These are phyloP conservation scores for Molossus alvarezi DNA, from an alignment of 2,797 vertebrate genomes.

Conservation along the genomic window DNA sequence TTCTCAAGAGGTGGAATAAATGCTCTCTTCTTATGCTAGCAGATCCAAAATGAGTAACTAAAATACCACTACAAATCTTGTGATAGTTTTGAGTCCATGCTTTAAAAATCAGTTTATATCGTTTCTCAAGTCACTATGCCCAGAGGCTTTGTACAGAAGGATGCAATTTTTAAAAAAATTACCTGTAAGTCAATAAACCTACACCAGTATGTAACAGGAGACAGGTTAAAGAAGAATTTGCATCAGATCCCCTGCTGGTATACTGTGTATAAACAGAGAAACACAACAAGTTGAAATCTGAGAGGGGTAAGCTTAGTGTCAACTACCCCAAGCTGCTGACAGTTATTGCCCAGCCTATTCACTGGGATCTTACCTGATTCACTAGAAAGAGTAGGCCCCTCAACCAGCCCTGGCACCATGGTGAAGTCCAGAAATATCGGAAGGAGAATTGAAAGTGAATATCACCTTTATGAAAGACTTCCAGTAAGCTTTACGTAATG, in stretches of 20 bases:
- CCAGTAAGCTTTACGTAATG: not conserved
- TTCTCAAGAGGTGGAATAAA: not conserved
- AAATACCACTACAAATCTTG: not conserved
- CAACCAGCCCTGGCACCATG: not conserved
- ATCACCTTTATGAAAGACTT: not conserved
- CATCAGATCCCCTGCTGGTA: not conserved
- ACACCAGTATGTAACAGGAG: not conserved
- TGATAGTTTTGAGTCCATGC: not conserved
- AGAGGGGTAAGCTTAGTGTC: not conserved
- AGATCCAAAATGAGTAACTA: slow-evolving; percentile 24
- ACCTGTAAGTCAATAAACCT: slow-evolving; percentile 2
- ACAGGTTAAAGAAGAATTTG: slow-evolving; percentile 10
- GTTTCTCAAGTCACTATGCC: slow-evolving; percentile 32
- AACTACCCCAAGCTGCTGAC: not conserved
- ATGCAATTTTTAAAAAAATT: slow-evolving; percentile 37
- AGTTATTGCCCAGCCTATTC: not conserved
- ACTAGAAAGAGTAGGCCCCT: not conserved
- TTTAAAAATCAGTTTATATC: slow-evolving; percentile 41
- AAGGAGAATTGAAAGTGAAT: not conserved
- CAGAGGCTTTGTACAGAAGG: not conserved
- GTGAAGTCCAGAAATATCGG: not conserved
- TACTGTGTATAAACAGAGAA: not conserved
- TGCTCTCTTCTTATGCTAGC: not conserved
- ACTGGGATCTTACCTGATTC: not conserved
- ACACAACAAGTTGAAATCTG: not conserved